Conservation (phyloP, 2,797 vertebrate species). For the Lates japonicus region DNA sequence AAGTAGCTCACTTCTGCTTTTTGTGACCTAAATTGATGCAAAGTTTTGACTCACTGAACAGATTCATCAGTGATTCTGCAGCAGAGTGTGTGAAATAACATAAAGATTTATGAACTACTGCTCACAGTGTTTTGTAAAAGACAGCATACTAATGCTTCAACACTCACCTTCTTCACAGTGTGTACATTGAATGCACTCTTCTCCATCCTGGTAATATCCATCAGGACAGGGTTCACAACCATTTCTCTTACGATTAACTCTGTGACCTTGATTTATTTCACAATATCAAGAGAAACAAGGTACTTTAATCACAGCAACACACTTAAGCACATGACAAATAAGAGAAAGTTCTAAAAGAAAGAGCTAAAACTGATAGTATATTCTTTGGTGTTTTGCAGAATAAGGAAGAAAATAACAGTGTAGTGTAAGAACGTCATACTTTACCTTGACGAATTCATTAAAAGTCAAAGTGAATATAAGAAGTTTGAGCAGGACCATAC, state of each 20-base stretch:
- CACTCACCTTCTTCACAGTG: slow-evolving; percentile 26
- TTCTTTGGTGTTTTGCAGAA: neutral
- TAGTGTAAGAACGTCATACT: slow-evolving; percentile 18
- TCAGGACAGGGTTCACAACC: neutral
- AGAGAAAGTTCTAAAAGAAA: neutral
- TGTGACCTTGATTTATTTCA: slow-evolving; percentile 42
- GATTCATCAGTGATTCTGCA: neutral
- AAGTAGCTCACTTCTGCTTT: neutral
- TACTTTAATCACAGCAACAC: neutral
- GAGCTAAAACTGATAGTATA: neutral
- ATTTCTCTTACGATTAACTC: accelerated
- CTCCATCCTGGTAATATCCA: neutral
- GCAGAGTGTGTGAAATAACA: neutral
- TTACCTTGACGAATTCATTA: slow-evolving; percentile 63
- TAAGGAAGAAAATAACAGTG: neutral
- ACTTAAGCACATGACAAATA: neutral
- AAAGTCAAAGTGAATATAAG: slow-evolving; percentile 44
- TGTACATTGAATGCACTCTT: slow-evolving; percentile 56
- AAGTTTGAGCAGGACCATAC: slow-evolving; percentile 56
- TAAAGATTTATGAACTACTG: neutral
- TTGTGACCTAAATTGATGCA: neutral
- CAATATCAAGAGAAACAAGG: slow-evolving; percentile 23
- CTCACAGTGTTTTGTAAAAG: neutral
- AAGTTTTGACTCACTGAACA: neutral
- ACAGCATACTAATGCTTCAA: neutral